Percentiles rank a stretch among this genome's conserved stretches.
Conservation (phyloP, 2,797 vertebrate species). For the Dendrocincla tyrannina region DNA sequence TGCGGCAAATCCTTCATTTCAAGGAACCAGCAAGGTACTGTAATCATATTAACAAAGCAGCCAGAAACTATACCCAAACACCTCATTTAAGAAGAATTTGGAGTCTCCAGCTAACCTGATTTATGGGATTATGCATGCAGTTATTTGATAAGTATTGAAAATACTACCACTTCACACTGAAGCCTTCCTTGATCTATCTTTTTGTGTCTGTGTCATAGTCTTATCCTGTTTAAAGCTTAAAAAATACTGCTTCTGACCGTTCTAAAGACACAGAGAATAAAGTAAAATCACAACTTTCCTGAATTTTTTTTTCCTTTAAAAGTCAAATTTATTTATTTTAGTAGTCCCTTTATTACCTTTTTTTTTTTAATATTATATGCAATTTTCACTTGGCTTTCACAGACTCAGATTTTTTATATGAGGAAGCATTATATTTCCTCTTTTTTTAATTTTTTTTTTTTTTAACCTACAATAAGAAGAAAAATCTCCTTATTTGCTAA, state of each 20-base stretch:
- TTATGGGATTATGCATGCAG: slow-evolving; percentile 73
- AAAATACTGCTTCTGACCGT: slow-evolving; percentile 31
- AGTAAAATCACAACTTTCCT: slow-evolving; percentile 45
- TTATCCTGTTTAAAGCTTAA: slow-evolving; percentile 70
- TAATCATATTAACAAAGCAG: slow-evolving; percentile 73
- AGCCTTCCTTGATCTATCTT: slow-evolving; percentile 60
- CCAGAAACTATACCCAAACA: slow-evolving; percentile 71
- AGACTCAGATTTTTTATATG: slow-evolving; percentile 68
- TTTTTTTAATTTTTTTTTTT: not conserved
- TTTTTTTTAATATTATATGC: slow-evolving; percentile 1
- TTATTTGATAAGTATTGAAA: slow-evolving; percentile 72
- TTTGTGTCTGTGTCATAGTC: slow-evolving; percentile 58
- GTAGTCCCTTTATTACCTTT: slow-evolving; percentile 20
- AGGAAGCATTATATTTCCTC: slow-evolving; percentile 52
- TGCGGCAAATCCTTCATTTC: slow-evolving; percentile 68
- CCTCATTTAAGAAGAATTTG: slow-evolving; percentile 69
- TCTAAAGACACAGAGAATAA: slow-evolving; percentile 31
- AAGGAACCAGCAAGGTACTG: slow-evolving; percentile 71
- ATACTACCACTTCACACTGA: slow-evolving; percentile 53
- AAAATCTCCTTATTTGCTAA: slow-evolving; percentile 77
- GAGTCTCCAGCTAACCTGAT: slow-evolving; percentile 68
- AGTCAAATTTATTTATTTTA: slow-evolving; percentile 63
- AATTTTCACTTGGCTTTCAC: slow-evolving; percentile 66
- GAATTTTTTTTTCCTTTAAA: slow-evolving; percentile 38
- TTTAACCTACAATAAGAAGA: slow-evolving; percentile 62